Evolutionary conservation across 1,140 invertebrate genomes (phyloP).

Genomic region (Coenobita brevimanus): DNA sequence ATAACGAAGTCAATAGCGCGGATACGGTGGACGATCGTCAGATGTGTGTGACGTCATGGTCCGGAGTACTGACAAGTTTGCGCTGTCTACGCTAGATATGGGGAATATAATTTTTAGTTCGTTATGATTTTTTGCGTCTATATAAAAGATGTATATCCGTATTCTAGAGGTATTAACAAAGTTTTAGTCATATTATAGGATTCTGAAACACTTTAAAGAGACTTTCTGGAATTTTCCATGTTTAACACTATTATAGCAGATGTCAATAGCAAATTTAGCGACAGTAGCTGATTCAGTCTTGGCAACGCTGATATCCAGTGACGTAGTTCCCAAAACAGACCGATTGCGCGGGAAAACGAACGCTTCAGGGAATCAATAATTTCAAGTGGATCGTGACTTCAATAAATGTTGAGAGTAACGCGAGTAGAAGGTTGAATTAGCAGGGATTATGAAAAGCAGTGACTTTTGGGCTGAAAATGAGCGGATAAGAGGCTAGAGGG

Average conservation of each 20-base stretch:
- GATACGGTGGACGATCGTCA: slow-evolving; percentile 3
- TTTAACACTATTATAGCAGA: no score
- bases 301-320: neutral
- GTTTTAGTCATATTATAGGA: no score
- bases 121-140: no score
- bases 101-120: no score
- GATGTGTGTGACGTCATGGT: neutral
- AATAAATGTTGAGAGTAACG: neutral
- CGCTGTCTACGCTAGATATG: no score
- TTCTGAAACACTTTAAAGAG: no score
- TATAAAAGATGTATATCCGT: no score
- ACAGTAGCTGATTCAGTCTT: no score
- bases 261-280: no score
- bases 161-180: no score
- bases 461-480: neutral
- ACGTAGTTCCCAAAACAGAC: slow-evolving; percentile 51
- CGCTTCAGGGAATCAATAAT: slow-evolving; percentile 49
- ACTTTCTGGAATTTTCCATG: no score
- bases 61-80: no score
- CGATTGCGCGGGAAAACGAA: slow-evolving; percentile 55
- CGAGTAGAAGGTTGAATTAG: slow-evolving; percentile 8
- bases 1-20: neutral
- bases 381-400: slow-evolving; percentile 41
- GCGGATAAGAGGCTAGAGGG: neutral
- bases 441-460: neutral